These are phyloP conservation scores for Coenobita brevimanus DNA, from an alignment of 1,140 invertebrate genomes.

Conservation along the genomic window DNA sequence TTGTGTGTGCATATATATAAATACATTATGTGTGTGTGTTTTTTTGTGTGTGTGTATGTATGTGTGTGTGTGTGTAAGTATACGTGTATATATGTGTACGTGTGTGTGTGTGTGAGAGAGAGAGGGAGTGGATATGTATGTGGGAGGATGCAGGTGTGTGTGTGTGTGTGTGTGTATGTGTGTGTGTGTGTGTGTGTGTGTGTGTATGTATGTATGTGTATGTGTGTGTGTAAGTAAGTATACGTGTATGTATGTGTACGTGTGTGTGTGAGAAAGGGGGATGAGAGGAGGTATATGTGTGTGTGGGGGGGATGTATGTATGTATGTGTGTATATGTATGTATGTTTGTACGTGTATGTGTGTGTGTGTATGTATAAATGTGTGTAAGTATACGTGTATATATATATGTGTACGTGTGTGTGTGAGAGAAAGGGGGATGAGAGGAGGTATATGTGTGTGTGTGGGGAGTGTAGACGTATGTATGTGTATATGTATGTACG, in stretches of 20 bases:
- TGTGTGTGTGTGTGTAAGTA: too few relatives aligned
- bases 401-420: slow-evolving; percentile 33
- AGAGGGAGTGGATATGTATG: too few relatives aligned
- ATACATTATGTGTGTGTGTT: too few relatives aligned
- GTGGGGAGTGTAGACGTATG: background rate
- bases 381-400: slow-evolving; percentile 5
- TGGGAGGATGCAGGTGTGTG: too few relatives aligned
- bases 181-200: background rate
- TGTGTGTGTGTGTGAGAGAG: too few relatives aligned
- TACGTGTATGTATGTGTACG: background rate
- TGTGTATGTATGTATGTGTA: slow-evolving; percentile 3
- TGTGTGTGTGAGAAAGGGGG: background rate
- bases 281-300: background rate
- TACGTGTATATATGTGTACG: too few relatives aligned
- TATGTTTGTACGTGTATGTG: background rate
- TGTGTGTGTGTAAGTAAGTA: slow-evolving; percentile 30
- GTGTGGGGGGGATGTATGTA: slow-evolving; percentile 23
- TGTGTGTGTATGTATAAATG: background rate
- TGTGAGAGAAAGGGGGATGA: background rate
- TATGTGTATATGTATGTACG: background rate
- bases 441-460: background rate
- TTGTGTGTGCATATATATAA: too few relatives aligned
- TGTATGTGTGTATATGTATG: slow-evolving; percentile 22
- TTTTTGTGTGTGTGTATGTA: too few relatives aligned
- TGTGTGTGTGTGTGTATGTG: background rate